Evolutionary conservation across 1,140 invertebrate genomes (phyloP), one percentile per base, ranked within the genome.

Genomic region (Papilio glaucus): DNA sequence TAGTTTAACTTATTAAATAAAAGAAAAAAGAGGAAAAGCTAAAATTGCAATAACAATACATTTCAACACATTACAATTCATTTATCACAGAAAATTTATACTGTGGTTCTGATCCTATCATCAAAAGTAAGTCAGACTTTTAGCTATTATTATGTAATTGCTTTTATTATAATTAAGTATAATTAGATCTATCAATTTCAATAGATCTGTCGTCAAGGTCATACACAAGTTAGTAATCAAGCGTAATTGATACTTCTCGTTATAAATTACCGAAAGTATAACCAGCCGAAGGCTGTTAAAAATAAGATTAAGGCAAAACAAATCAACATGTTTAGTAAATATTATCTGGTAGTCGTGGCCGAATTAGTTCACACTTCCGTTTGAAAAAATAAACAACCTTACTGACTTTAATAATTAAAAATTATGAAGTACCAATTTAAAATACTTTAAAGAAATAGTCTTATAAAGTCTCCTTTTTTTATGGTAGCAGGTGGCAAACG

Each of bases 211-310:
- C 4, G 21, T 4, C 49, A 57, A 24, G 21, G 49, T 57, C 29
- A 33, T 49, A 57, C 9, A 57, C n/a, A 49, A 49, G 18, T 24
- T 24, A 24, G 18, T 1, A 26, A 53, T 53, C 21, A 53, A 53
- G 12, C 7, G 49, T 57, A 57, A 57, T 57, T 57, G 49, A 57
- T 57, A 57, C 49, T 57, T 57, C 49, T 57, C 49, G 49, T 57
- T 57, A 57, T 57, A 57, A 57, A 57, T 57, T 41, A 41, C 39
- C 39, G 13, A 41, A 41, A 4, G 12, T 9, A 21, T 21, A 15
- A 45, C 12, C 3, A 57, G 24, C 10, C 21, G 21, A 57, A 57
- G 49, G 49, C 10, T 13, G n/a, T 45, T 24, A 1, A 24, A 57
- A 24, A 57, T 45, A 8, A 18, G 15, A 45, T 57, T 57, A 13